Conservation (phyloP, 2,888 invertebrate species). For the Napeogenes inachia region DNA sequence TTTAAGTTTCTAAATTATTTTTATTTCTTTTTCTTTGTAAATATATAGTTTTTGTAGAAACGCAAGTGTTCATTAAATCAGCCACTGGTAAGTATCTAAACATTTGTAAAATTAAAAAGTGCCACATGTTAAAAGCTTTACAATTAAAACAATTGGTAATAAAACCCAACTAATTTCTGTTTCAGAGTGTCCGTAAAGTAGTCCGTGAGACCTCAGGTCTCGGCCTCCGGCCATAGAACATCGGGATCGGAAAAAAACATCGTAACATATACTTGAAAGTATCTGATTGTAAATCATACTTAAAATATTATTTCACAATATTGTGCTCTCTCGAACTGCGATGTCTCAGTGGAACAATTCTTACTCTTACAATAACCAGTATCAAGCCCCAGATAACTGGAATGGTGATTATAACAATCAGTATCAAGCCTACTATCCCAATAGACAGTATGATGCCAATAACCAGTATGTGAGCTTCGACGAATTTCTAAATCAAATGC, state of each 20-base stretch:
- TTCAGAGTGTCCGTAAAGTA: constrained; percentile 32
- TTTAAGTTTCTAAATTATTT: constrained; percentile 63
- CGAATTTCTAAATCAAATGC: constrained; percentile 67
- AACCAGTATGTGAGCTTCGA: constrained; percentile 69
- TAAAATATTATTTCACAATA: constrained; percentile 45
- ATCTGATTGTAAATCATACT: constrained; percentile 24
- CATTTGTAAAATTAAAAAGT: constrained; percentile 36
- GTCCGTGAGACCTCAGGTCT: constrained; percentile 56
- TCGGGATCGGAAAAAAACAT: constrained; percentile 30
- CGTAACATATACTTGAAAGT: constrained; percentile 35
- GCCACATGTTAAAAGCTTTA: constrained; percentile 47
- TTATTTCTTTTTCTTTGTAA: constrained; percentile 54
- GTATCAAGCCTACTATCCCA: constrained; percentile 54
- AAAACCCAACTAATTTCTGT: constrained; percentile 34
- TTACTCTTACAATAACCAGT: constrained; percentile 62
- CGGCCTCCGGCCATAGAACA: constrained; percentile 61
- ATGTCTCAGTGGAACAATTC: constrained; percentile 74
- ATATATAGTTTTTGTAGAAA: constrained; percentile 45
- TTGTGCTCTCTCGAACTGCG: constrained; percentile 14
- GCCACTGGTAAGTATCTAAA: constrained; percentile 49
- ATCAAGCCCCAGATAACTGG: constrained; percentile 55
- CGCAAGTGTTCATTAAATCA: constrained; percentile 39
- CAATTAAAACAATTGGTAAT: constrained; percentile 35
- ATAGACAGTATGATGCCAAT: constrained; percentile 49
- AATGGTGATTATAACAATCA: constrained; percentile 56